phyloP scores from a whole-genome alignment of 2,113 vertebrate species.

The Penelope pileata region DNA sequence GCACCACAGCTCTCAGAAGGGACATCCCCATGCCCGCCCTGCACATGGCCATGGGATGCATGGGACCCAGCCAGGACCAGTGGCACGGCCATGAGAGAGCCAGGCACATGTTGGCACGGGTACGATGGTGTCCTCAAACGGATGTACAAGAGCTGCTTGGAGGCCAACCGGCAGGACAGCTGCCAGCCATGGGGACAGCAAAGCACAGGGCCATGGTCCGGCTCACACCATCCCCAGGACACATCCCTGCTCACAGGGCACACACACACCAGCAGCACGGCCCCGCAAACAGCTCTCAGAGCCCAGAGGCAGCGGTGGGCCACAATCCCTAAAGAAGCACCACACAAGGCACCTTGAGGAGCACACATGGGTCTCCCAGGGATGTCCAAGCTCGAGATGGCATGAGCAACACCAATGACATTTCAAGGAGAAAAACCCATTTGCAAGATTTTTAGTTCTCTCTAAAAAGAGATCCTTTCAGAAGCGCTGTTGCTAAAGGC shows the following conservation, averaged over 20 bases:
- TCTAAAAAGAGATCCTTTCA: neutral
- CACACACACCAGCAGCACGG: neutral
- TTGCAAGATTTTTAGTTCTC: neutral
- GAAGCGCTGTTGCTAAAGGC: neutral
- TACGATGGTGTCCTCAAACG: rapidly evolving
- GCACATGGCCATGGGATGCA: neutral
- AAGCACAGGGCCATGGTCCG: neutral
- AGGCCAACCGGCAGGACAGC: neutral
- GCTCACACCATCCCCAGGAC: neutral
- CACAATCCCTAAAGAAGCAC: neutral
- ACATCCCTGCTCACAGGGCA: rapidly evolving
- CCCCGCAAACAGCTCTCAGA: neutral
- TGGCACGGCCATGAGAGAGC: rapidly evolving
- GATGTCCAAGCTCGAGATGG: neutral
- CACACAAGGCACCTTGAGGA: conserved; percentile 6
- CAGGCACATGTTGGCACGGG: neutral
- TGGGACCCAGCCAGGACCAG: rapidly evolving
- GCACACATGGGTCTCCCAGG: neutral
- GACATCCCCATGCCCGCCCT: rapidly evolving
- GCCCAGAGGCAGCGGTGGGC: neutral
- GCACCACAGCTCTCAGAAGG: rapidly evolving
- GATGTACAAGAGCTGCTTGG: rapidly evolving
- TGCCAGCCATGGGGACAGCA: rapidly evolving
- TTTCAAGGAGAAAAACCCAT: conserved; percentile 54
- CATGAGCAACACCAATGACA: conserved; percentile 25